Conservation (phyloP, 92 coral and sea anemone genomes). For the Hydrozoanthus gracilis region DNA sequence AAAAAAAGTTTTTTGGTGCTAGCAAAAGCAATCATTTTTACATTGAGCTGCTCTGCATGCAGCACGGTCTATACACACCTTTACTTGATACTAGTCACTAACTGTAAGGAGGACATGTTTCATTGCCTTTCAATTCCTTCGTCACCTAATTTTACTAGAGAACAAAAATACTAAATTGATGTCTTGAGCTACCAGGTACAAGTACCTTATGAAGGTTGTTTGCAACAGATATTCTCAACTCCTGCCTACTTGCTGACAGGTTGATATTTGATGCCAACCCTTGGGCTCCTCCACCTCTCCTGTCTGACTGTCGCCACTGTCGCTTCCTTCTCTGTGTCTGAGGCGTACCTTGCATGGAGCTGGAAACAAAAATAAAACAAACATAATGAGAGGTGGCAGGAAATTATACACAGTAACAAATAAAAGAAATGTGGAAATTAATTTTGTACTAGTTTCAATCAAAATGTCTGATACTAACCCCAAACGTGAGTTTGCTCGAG, state of each 20-base stretch:
- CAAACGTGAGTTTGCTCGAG: slow-evolving; percentile 39
- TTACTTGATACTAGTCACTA: neutral
- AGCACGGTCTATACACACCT: neutral
- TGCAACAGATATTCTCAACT: slow-evolving; percentile 39
- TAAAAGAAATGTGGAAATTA: neutral
- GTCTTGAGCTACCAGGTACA: neutral
- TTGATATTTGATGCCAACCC: slow-evolving; percentile 13
- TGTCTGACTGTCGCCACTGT: slow-evolving; percentile 29
- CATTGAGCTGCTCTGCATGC: too few species aligned
- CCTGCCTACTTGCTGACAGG: slow-evolving; percentile 35
- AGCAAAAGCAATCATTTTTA: too few species aligned
- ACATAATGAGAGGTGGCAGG: too few species aligned
- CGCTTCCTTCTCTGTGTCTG: slow-evolving; percentile 32
- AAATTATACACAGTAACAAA: neutral
- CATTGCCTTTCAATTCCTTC: neutral
- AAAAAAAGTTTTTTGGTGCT: too few species aligned
- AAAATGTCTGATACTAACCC: slow-evolving; percentile 3
- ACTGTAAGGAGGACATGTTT: neutral
- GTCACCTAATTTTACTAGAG: neutral
- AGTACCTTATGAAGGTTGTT: slow-evolving; percentile 36
- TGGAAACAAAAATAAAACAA: neutral
- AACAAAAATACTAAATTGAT: neutral
- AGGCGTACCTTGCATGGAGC: neutral
- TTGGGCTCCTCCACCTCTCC: neutral
- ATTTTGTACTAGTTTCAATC: too few species aligned